Evolutionary conservation across 2,797 vertebrate species (phyloP).

Genomic region (Phrynocephalus forsythii): DNA sequence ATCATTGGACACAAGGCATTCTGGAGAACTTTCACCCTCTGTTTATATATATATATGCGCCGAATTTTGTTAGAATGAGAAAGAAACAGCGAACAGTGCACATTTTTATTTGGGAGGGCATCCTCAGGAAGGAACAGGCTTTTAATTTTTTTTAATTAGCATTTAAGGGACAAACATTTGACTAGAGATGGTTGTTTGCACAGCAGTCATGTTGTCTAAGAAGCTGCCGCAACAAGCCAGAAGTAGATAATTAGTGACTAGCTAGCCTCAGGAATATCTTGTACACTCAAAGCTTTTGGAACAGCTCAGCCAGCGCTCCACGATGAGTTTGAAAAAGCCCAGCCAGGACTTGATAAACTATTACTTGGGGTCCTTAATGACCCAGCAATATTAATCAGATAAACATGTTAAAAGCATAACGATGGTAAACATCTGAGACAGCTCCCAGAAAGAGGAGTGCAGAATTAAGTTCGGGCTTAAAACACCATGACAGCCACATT

Average conservation of each 20-base stretch:
- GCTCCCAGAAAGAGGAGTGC: constrained; percentile 41
- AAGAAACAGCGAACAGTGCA: background rate
- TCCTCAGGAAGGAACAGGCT: background rate
- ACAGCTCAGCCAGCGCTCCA: constrained; percentile 54
- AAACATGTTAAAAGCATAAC: constrained; percentile 43
- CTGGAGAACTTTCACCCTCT: background rate
- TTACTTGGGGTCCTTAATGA: constrained; percentile 34
- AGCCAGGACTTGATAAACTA: background rate
- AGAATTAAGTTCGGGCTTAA: background rate
- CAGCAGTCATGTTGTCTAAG: constrained; percentile 25
- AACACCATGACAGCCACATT: no score
- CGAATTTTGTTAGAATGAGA: background rate
- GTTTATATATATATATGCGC: background rate
- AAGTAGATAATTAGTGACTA: constrained; percentile 49
- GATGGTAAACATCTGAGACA: constrained; percentile 37
- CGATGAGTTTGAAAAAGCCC: constrained; percentile 44
- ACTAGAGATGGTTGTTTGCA: background rate
- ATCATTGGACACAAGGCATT: background rate
- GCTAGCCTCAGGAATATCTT: constrained; percentile 24
- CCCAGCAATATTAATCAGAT: constrained; percentile 38
- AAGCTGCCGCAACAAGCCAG: constrained; percentile 39
- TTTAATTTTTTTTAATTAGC: constrained; percentile 51
- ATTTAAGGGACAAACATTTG: constrained; percentile 14
- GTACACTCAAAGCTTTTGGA: constrained; percentile 40
- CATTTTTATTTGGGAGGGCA: constrained; percentile 24